Percentiles rank a stretch among this genome's conserved stretches.
Conservation (phyloP, 2,113 vertebrate species). For the Stictonetta naevosa region DNA sequence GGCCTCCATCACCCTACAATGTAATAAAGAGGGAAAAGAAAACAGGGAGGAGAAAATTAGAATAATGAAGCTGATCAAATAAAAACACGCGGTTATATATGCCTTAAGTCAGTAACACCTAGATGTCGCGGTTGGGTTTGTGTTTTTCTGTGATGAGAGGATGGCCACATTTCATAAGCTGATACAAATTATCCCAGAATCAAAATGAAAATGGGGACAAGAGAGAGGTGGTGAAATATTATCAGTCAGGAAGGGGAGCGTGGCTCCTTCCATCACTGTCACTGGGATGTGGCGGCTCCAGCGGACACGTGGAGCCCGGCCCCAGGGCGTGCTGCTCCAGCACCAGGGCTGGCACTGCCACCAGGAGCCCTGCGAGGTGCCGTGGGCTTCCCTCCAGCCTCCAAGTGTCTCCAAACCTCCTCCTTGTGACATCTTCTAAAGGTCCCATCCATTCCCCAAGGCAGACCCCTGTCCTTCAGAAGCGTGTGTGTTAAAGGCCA, state of each 20-base stretch:
- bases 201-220: slow-evolving; percentile 48
- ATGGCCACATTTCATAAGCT: slow-evolving; percentile 31
- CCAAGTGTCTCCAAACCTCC: not conserved
- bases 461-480: not conserved
- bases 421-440: not conserved
- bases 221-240: slow-evolving; percentile 46
- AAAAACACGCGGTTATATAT: not conserved
- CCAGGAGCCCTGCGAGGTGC: not conserved
- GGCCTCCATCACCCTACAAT: slow-evolving; percentile 22
- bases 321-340: not conserved
- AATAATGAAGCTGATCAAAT: slow-evolving; percentile 57
- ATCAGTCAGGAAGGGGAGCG: slow-evolving; percentile 12
- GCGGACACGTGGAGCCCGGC: not conserved
- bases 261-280: slow-evolving; percentile 8
- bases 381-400: not conserved
- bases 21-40: slow-evolving; percentile 56
- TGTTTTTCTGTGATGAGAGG: slow-evolving; percentile 23
- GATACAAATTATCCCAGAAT: slow-evolving; percentile 49
- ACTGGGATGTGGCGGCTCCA: not conserved
- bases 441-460: not conserved
- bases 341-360: fast-evolving
- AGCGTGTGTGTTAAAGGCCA: not conserved
- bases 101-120: slow-evolving; percentile 40
- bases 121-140: not conserved
- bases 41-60: slow-evolving; percentile 38